Conservation (phyloP, 2,888 invertebrate genomes). For the Noctua pronuba region DNA sequence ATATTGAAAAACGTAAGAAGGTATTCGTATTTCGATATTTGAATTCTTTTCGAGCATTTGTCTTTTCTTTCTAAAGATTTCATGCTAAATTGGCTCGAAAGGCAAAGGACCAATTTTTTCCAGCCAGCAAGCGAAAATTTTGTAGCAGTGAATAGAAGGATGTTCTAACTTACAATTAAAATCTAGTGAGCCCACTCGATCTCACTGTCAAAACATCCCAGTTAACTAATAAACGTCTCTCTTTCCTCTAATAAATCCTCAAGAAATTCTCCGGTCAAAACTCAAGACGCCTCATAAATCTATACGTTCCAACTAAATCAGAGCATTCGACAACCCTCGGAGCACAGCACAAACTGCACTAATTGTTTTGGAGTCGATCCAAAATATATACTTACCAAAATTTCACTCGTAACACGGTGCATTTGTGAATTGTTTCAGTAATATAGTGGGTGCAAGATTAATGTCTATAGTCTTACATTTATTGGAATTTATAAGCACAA, state of each 20-base stretch:
- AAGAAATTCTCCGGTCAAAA: conserved; percentile 41
- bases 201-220: neutral
- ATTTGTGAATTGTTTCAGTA: conserved; percentile 78
- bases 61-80: neutral
- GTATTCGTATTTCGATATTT: neutral
- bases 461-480: conserved; percentile 36
- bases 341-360: conserved; percentile 77
- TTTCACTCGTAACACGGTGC: conserved; percentile 82
- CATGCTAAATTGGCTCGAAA: neutral
- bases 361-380: conserved; percentile 89
- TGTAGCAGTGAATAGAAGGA: neutral
- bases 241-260: conserved; percentile 3
- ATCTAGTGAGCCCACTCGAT: neutral
- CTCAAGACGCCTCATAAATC: conserved; percentile 52
- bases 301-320: conserved; percentile 28
- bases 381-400: conserved; percentile 88
- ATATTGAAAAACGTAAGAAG: neutral
- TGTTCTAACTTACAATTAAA: neutral
- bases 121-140: neutral
- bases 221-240: conserved; percentile 5
- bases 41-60: neutral
- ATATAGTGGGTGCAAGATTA: conserved; percentile 57
- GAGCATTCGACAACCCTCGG: conserved; percentile 60
- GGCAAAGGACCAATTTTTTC: neutral
- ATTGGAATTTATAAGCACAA: conserved; percentile 47